phyloP scores from a whole-genome alignment of 1,140 invertebrate species.

The Lutraria rhynchaena region DNA sequence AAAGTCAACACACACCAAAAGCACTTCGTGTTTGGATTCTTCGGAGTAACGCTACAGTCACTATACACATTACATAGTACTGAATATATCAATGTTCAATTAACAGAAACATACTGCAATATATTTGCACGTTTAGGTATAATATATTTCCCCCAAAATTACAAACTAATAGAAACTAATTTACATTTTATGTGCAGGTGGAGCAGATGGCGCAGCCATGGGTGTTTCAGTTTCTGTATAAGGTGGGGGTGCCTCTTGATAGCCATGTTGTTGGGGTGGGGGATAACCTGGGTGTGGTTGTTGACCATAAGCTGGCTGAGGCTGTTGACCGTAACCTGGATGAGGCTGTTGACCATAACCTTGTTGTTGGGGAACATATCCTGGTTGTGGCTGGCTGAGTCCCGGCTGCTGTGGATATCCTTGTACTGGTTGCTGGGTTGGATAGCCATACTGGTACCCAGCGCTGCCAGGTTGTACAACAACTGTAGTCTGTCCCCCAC shows the following conservation, averaged over 20 bases:
- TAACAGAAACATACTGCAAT: too few species aligned
- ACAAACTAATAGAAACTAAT: too few species aligned
- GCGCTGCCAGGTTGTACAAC: slow-evolving; percentile 37
- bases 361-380: slow-evolving; percentile 25
- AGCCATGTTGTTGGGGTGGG: slow-evolving; percentile 9
- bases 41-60: too few species aligned
- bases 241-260: slow-evolving; percentile 38
- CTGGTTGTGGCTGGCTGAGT: neutral
- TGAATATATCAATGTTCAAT: too few species aligned
- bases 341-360: neutral
- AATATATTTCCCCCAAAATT: too few species aligned
- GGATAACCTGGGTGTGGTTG: slow-evolving; percentile 1
- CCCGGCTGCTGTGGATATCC: slow-evolving; percentile 4
- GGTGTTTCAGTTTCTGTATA: slow-evolving; percentile 19
- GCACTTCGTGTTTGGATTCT: too few species aligned
- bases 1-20: too few species aligned
- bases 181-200: slow-evolving; percentile 39
- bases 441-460: slow-evolving; percentile 36
- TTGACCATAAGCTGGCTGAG: neutral
- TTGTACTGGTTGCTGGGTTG: slow-evolving; percentile 10
- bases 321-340: neutral
- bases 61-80: too few species aligned
- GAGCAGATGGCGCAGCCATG: slow-evolving; percentile 15
- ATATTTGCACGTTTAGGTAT: too few species aligned
- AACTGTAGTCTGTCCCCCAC: slow-evolving; percentile 3